These are phyloP conservation scores for Phalloptychus januarius DNA, from an alignment of 2,797 vertebrate genomes.

Conservation along the genomic window DNA sequence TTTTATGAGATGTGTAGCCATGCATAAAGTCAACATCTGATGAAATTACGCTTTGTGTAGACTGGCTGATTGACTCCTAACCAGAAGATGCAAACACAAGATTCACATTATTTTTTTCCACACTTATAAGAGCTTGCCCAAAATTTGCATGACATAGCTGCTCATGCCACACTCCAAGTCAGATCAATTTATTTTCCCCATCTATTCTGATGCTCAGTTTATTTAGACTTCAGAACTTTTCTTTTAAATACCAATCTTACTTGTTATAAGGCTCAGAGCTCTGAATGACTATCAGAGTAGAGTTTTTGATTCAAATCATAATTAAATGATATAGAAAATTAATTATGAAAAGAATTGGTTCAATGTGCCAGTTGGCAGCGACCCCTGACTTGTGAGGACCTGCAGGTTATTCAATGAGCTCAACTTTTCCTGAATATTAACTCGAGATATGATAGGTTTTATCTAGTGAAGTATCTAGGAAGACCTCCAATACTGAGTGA, in stretches of 20 bases:
- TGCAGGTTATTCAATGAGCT: slow-evolving; percentile 22
- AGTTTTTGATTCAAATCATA: neutral
- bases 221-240: neutral
- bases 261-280: neutral
- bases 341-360: neutral
- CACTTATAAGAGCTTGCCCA: no score
- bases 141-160: no score
- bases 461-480: no score
- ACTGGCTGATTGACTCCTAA: no score
- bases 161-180: neutral
- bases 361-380: neutral
- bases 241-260: neutral
- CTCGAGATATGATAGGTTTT: slow-evolving; percentile 45
- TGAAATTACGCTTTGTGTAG: no score
- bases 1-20: no score
- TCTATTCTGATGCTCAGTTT: neutral
- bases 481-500: slow-evolving; percentile 36
- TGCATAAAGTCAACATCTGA: no score
- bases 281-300: neutral
- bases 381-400: neutral
- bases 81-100: no score
- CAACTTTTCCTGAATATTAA: slow-evolving; percentile 51
- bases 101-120: no score
- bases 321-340: neutral
- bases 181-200: neutral